Percentiles rank a stretch among this genome's conserved stretches.
These are phyloP conservation scores for Palythoa grandiflora DNA, from an alignment of 92 coral and sea anemone species.

Conservation along the genomic window DNA sequence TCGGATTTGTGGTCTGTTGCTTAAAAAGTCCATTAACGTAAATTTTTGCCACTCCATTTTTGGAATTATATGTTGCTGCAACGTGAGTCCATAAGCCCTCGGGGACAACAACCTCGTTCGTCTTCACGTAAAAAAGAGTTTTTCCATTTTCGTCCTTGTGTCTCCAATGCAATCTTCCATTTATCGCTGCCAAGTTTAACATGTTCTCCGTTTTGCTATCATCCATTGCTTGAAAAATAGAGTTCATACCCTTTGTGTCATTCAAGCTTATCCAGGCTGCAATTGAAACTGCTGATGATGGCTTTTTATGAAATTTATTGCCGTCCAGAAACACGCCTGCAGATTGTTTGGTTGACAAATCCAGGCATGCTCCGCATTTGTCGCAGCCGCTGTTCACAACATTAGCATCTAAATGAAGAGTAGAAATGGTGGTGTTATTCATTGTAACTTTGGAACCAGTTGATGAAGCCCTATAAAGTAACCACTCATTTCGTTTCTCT, in stretches of 20 bases:
- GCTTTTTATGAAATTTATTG: constrained; percentile 78
- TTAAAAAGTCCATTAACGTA: constrained; percentile 91
- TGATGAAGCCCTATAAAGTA: neutral
- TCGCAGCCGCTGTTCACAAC: constrained; percentile 91
- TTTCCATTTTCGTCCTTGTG: constrained; percentile 73
- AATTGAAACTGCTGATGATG: constrained; percentile 84
- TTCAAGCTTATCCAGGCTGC: constrained; percentile 96
- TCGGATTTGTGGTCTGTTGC: constrained; percentile 66
- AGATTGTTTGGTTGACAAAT: constrained; percentile 74
- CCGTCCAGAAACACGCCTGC: constrained; percentile 86
- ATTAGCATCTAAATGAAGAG: constrained; percentile 74
- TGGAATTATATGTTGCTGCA: constrained; percentile 87
- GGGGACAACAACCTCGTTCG: constrained; percentile 91
- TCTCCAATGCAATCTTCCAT: constrained; percentile 93
- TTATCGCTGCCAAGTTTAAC: constrained; percentile 84
- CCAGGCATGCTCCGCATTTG: constrained; percentile 99
- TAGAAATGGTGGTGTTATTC: too few species aligned
- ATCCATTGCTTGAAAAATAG: constrained; percentile 88
- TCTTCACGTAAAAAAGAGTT: constrained; percentile 72
- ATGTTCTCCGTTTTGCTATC: constrained; percentile 65
- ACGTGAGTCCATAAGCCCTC: constrained; percentile 99
- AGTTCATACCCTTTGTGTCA: constrained; percentile 84
- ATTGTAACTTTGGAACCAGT: too few species aligned
- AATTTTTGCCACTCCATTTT: constrained; percentile 83
- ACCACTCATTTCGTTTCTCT: too few species aligned